Evolutionary conservation across 2,113 vertebrate genomes (phyloP).

Genomic region (Argyrosomus japonicus): DNA sequence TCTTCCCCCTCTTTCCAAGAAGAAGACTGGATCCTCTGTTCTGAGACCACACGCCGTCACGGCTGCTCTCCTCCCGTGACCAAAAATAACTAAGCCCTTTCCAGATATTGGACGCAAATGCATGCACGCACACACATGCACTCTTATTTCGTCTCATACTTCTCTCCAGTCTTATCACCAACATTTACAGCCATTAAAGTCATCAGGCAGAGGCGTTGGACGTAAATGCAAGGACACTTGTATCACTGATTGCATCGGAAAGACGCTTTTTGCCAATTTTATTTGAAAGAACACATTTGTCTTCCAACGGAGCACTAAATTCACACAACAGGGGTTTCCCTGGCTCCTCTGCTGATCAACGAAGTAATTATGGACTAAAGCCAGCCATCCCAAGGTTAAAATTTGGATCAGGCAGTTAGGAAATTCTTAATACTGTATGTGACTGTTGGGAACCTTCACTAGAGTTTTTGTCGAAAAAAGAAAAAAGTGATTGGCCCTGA

Average conservation of each 20-base stretch:
- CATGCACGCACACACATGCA: constrained; percentile 32
- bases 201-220: not conserved
- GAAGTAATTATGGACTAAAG: constrained; percentile 52
- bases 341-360: constrained; percentile 44
- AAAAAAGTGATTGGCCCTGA: not conserved
- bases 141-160: constrained; percentile 18
- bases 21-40: constrained; percentile 82
- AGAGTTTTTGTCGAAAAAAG: constrained; percentile 56
- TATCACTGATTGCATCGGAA: not conserved
- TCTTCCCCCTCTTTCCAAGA: constrained; percentile 55
- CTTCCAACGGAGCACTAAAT: constrained; percentile 26
- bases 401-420: constrained; percentile 44
- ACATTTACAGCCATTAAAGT: constrained; percentile 24
- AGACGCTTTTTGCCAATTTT: constrained; percentile 14
- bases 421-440: constrained; percentile 50
- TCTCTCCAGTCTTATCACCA: constrained; percentile 26
- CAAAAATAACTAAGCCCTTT: constrained; percentile 78
- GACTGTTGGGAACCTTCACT: constrained; percentile 67
- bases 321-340: constrained; percentile 42
- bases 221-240: not conserved
- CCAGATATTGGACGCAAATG: constrained; percentile 69
- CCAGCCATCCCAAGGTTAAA: constrained; percentile 66
- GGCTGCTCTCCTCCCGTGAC: constrained; percentile 76
- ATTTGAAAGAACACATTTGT: constrained; percentile 12
- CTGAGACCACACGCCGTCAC: constrained; percentile 82